Evolutionary conservation across 2,888 invertebrate species (phyloP).

Genomic region (Agonopterix subpropinquella): DNA sequence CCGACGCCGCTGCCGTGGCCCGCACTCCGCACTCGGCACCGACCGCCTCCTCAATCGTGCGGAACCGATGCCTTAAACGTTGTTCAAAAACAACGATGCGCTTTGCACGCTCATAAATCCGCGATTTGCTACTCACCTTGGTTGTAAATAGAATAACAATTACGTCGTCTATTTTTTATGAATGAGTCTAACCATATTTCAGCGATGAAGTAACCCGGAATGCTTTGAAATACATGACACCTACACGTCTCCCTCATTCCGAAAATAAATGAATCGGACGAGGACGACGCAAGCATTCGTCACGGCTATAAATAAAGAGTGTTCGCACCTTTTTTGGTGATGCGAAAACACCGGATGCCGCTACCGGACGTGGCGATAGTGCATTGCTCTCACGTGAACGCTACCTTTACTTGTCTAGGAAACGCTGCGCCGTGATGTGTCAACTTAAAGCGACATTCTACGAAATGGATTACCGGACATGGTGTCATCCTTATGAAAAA

Average conservation of each 20-base stretch:
- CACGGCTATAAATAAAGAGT: constrained; percentile 65
- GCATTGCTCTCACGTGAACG: constrained; percentile 55
- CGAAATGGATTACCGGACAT: constrained; percentile 55
- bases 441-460: constrained; percentile 23
- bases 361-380: constrained; percentile 65
- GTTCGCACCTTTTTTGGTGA: constrained; percentile 73
- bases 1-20: constrained; percentile 30
- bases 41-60: constrained; percentile 50
- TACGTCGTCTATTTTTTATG: background rate
- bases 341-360: constrained; percentile 68
- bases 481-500: constrained; percentile 52
- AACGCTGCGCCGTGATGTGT: constrained; percentile 22
- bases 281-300: constrained; percentile 55
- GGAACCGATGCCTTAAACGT: constrained; percentile 36
- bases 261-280: constrained; percentile 55
- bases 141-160: background rate
- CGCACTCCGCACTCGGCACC: constrained; percentile 14
- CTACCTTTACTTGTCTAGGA: constrained; percentile 33
- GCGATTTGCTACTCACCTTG: background rate
- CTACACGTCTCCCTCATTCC: constrained; percentile 48
- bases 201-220: constrained; percentile 24
- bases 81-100: no score
- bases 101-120: background rate
- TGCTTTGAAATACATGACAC: constrained; percentile 37
- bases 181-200: constrained; percentile 1